phyloP scores from a whole-genome alignment of 2,113 vertebrate species.

The Phrynosoma blainvillii region DNA sequence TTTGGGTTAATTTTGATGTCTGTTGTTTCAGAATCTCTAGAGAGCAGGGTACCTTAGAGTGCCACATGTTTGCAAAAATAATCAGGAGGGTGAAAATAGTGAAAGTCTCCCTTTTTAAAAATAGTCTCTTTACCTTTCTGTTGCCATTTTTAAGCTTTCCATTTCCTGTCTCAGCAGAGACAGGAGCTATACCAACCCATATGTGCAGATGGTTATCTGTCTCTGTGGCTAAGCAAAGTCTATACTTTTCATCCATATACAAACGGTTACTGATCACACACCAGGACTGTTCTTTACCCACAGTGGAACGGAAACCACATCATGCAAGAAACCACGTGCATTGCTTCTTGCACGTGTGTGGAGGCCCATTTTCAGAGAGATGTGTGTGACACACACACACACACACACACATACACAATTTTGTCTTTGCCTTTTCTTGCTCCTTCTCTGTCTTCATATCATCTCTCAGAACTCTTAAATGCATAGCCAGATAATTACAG shows the following conservation, averaged over 20 bases:
- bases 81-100: neutral
- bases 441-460: neutral
- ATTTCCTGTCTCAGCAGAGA: neutral
- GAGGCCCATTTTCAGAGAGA: neutral
- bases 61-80: neutral
- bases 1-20: neutral
- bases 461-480: neutral
- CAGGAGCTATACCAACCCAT: slow-evolving; percentile 23
- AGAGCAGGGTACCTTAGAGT: neutral
- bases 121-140: neutral
- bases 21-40: neutral
- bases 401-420: neutral
- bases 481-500: neutral
- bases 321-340: slow-evolving; percentile 15
- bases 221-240: slow-evolving; percentile 19
- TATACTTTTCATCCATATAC: slow-evolving; percentile 18
- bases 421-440: neutral
- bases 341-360: neutral
- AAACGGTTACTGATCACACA: slow-evolving; percentile 22
- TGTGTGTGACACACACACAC: neutral
- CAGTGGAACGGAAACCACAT: slow-evolving; percentile 32
- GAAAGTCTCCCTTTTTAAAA: neutral
- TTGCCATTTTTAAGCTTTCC: slow-evolving; percentile 1
- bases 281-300: slow-evolving; percentile 15
- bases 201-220: slow-evolving; percentile 23